These are phyloP conservation scores for Lepidonotus clava DNA, from an alignment of 2,888 invertebrate species.

Conservation along the genomic window DNA sequence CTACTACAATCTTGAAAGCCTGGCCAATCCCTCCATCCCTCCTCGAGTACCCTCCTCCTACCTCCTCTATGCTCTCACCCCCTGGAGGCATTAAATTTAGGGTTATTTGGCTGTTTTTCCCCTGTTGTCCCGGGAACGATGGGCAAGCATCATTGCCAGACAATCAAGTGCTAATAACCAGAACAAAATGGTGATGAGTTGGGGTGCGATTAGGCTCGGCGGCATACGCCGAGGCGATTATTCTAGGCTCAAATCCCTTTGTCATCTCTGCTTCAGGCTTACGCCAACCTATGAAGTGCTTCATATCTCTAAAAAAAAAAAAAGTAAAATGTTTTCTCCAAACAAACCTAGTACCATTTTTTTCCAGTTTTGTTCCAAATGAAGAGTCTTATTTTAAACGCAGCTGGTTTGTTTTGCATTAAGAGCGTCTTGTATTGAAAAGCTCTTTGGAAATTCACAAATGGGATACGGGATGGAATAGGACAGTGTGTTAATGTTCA, in stretches of 20 bases:
- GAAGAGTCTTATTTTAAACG: no score
- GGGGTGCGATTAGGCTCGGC: neutral
- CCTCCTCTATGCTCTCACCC: neutral
- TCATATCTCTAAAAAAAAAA: no score
- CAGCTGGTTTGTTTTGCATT: no score
- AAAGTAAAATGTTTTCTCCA: no score
- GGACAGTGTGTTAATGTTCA: no score
- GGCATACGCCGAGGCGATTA: neutral
- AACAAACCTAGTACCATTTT: no score
- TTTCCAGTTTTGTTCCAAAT: no score
- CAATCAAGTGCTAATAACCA: conserved; percentile 20
- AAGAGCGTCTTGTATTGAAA: no score
- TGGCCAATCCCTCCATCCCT: neutral
- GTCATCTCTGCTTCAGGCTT: neutral
- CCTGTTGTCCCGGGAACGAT: conserved; percentile 10
- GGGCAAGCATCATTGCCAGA: conserved; percentile 9
- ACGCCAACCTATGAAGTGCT: no score
- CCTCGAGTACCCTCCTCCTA: neutral
- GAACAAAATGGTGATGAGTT: conserved; percentile 15
- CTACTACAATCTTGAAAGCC: neutral
- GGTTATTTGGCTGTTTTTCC: conserved; percentile 3
- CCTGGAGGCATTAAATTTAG: conserved; percentile 5
- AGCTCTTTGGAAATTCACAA: no score
- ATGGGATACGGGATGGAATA: no score
- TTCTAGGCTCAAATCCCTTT: neutral